Evolutionary conservation across 2,888 invertebrate species (phyloP), one percentile per base, ranked within the genome.

Genomic region (Dynastes hyllus): DNA sequence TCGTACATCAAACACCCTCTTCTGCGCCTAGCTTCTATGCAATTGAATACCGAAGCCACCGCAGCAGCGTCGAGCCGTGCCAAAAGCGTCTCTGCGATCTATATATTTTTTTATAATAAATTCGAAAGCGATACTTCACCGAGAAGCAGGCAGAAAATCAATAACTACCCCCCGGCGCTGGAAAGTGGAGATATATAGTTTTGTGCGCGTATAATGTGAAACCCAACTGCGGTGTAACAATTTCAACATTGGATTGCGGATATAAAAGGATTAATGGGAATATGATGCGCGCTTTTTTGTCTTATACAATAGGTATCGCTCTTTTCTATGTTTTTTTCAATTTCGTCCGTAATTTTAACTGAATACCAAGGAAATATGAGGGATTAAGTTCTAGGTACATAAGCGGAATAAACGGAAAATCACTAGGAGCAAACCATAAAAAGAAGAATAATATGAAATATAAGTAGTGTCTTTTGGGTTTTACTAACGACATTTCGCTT

Each of bases 41-140:
- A 29, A 63, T 63, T n/a, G 4, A 63, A 63, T 63, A 63, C 32
- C 63, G 32, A 63, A 32, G 27, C 63, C 63, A 11, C 55, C n/a
- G n/a, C 22, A 16, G n/a, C 22, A 58, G 22, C 22, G 32, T 37
- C 32, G 32, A 37, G 32, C 55, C 16, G 22, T 45, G 2, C 55
- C 22, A 22, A 58, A 58, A 22, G 5, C 55, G 55, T 58, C 22
- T 22, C 37, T 67, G 13, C 22, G 22, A 67, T 69, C 50, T 51
- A 69, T 51, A 69, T 51, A 63, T 51, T 69, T 40, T 69, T 69
- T 69, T 69, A 29, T 69, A 69, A 51, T 29, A 69, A 69, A 69
- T 69, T 50, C 51, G 51, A 69, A 69, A 51, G 51, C 51, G 69
- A 69, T 69, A 69, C 69, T 53, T 69, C 69, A 51, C 50, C 27